These are phyloP conservation scores for Anthoscopus minutus DNA, from an alignment of 2,113 vertebrate species.

Conservation along the genomic window DNA sequence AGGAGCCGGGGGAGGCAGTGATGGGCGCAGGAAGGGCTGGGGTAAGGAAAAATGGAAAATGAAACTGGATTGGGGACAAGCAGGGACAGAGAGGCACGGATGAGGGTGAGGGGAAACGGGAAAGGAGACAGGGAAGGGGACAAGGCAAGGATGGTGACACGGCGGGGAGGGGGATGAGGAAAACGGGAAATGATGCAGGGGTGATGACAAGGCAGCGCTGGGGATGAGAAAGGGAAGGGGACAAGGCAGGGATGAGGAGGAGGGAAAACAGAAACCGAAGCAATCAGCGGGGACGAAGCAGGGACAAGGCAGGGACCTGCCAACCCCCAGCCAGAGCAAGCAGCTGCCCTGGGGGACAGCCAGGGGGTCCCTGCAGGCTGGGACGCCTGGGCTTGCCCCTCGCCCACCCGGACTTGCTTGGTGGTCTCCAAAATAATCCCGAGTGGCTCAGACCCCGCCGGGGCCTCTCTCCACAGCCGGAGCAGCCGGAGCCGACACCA, in stretches of 20 bases:
- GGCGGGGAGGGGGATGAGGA: background rate
- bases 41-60: fast-evolving
- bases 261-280: background rate
- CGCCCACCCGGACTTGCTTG: background rate
- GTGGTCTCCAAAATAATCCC: background rate
- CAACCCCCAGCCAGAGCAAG: background rate
- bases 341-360: background rate
- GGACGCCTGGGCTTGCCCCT: background rate
- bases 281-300: background rate
- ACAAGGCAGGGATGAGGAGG: no score
- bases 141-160: no score
- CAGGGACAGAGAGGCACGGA: background rate
- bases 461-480: fast-evolving
- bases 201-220: fast-evolving
- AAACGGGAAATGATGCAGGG: background rate
- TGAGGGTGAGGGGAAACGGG: background rate
- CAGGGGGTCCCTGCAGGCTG: fast-evolving
- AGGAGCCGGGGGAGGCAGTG: fast-evolving
- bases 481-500: fast-evolving
- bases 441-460: fast-evolving
- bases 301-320: background rate
- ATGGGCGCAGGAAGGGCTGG: background rate
- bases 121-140: background rate
- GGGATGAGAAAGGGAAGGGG: background rate
- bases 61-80: background rate